Evolutionary conservation across 2,888 invertebrate species (phyloP), one percentile per base, ranked within the genome.

Genomic region (Acleris emargana): DNA sequence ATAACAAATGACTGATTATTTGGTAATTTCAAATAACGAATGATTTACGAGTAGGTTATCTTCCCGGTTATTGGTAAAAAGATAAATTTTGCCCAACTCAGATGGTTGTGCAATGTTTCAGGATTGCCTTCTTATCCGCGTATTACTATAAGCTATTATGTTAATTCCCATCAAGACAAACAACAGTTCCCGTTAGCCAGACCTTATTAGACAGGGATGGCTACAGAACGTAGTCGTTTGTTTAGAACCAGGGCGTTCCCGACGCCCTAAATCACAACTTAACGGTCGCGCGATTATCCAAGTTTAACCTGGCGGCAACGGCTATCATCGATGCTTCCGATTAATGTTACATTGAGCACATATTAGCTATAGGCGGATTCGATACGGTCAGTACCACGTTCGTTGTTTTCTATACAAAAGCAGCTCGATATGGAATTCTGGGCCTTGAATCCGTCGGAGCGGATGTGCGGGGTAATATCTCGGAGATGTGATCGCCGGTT

Each of bases 251-350:
- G 76, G 83, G 79, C 80, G 82, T 78, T 78, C 77, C 79, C 76
- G 72, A 73, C 78, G 77, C 74, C 76, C 79, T 88, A 80, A 83
- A 85, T 84, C 82, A 66, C 51, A 84, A 82, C 73, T 73, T 85
- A 84, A 82, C 87, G 85, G 83, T 82, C 72, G 66, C 58, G 71
- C 74, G 79, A 82, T 83, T 83, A 86, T 84, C 82, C 80, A 72
- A 79, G 83, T 83, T 87, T 85, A 87, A 86, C 86, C 82, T 84
- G 82, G 83, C 83, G 79, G 85, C 79, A 79, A 75, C 76, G 77
- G 79, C 81, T 78, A 83, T 86, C 83, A 86, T 82, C 83, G 80
- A 83, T 82, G 82, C 81, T 84, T 82, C 82, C 80, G 84, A 87
- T 88, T 84, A 86, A 88, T 87, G 82, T 81, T 51, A 43, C 63